These are phyloP conservation scores for Pseudomyrmex dendroicus DNA, from an alignment of 1,140 invertebrate genomes.

Conservation along the genomic window DNA sequence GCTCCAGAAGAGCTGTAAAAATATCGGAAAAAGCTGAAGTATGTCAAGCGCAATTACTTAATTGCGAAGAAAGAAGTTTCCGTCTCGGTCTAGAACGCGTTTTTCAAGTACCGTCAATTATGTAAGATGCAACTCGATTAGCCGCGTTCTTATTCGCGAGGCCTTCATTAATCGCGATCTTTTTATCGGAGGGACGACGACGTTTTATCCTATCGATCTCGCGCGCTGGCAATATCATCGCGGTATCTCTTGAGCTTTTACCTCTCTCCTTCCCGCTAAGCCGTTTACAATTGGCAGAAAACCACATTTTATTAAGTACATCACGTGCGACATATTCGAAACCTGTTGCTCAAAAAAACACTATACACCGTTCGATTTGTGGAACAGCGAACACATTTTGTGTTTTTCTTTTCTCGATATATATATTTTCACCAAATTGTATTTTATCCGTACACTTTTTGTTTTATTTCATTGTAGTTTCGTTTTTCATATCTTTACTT, in stretches of 20 bases:
- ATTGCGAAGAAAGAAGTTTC: conserved; percentile 25
- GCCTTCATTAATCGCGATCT: conserved; percentile 41
- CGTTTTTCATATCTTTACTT: no score
- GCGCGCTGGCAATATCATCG: not conserved
- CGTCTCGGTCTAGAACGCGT: not conserved
- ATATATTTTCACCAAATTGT: not conserved
- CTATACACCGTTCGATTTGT: conserved; percentile 5
- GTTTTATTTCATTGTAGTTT: no score
- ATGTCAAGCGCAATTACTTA: conserved; percentile 12
- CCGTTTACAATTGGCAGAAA: conserved; percentile 16
- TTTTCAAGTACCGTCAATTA: conserved; percentile 41
- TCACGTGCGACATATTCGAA: not conserved
- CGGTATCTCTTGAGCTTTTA: not conserved
- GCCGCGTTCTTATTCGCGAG: conserved; percentile 5
- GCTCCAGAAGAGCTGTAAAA: conserved; percentile 9
- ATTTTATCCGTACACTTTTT: no score
- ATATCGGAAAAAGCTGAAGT: not conserved
- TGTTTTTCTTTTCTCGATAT: not conserved
- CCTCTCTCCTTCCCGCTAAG: not conserved
- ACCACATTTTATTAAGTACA: conserved; percentile 14
- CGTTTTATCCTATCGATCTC: no score
- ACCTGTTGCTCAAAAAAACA: conserved; percentile 48
- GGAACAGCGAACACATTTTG: not conserved
- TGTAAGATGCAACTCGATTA: conserved; percentile 46
- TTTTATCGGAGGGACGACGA: not conserved